Conservation (phyloP, 2,797 vertebrate genomes). For the Tympanoctomys barrerae region DNA sequence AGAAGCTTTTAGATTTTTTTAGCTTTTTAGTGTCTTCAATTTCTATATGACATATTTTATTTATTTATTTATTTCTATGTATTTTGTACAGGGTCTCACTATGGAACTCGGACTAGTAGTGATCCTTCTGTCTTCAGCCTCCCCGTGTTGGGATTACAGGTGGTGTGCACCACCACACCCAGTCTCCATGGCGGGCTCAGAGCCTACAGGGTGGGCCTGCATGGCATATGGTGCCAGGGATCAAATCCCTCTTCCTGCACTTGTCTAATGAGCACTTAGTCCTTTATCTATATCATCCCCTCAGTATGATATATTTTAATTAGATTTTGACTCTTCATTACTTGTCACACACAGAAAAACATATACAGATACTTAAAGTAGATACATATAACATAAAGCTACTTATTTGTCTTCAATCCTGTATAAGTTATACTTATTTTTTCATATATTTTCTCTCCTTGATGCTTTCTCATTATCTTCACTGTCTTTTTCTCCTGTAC, state of each 20-base stretch:
- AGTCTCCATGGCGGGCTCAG: too few species aligned
- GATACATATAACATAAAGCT: background rate
- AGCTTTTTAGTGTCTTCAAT: background rate
- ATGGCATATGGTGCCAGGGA: too few species aligned
- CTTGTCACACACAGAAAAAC: background rate
- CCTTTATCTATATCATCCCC: too few species aligned
- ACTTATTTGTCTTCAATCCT: background rate
- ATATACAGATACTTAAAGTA: background rate
- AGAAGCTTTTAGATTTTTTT: background rate
- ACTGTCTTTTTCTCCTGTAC: background rate
- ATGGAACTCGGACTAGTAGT: too few species aligned
- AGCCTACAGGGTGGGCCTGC: too few species aligned
- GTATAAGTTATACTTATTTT: background rate
- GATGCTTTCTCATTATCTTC: background rate
- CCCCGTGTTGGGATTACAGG: too few species aligned
- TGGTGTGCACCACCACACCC: too few species aligned
- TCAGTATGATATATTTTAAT: background rate
- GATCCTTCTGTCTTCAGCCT: too few species aligned
- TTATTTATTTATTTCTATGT: too few species aligned
- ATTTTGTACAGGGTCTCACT: too few species aligned
- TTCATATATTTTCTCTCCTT: background rate
- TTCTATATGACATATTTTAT: background rate
- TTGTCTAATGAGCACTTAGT: too few species aligned
- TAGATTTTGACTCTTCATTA: background rate
- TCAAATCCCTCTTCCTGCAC: too few species aligned